Base-by-base conservation (phyloP, 2,888 invertebrate genomes). In the Halocaridina rubra region DNA sequence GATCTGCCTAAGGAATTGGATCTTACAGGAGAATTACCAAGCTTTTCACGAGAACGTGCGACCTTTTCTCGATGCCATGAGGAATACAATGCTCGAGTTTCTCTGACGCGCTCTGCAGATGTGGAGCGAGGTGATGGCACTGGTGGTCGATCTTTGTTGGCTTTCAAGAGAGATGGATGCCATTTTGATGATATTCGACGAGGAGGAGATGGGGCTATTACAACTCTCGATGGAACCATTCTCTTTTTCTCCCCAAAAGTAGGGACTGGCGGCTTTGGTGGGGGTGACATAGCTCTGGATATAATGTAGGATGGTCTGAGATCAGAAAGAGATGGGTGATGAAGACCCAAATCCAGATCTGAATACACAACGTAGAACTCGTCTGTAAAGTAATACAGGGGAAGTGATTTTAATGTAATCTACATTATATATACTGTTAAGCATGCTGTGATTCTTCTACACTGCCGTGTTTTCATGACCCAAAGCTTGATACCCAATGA, bases 21-120 rank as follows among this genome's bases (percentile, higher is more conserved):
- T 69, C 69, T 81, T n/a, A 74, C 71, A 22, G 77, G 71, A 27
- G 84, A 80, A 19, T 61, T 10, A 3, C 82, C 75, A 4, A 87
- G 46, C 67, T 80, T 87, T 30, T 87, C 87, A 30, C 81, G 57
- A 2, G 87, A 87, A 7, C 82, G 78, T n/a, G 85, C 82, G 3
- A 87, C 87, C 81, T 85, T 87, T 32, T 87, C 87, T n/a, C 87
- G 80, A 64, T 87, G 87, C 87, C 87, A 87, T 16, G 82, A 61
- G 16, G 87, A 87, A 46, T 87, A 87, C 10, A 87, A 46, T 13
- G 85, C 87, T 22, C 87, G 67, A 33, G 87, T 87, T 39, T 85
- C 87, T 33, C 87, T 64, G 3, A 87, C 87, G 19, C 87, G 59
- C 8, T 87, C 87, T 13, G 87, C 87, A 27, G 87, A 87, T n/a